phyloP scores from a whole-genome alignment of 1,140 invertebrate genomes.

The Proales similis region DNA sequence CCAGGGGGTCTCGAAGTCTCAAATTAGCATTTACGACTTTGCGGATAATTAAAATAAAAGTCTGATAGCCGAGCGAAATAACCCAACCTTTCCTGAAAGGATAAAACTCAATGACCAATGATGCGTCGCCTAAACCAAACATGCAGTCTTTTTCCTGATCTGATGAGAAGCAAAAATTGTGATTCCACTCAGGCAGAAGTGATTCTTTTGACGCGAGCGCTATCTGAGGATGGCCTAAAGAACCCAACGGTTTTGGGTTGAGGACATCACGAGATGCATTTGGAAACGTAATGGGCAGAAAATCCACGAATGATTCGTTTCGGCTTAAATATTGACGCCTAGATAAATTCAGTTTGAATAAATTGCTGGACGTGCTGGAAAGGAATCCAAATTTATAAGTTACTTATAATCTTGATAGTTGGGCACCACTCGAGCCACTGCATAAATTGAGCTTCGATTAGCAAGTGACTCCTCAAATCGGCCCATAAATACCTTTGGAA shows the following conservation, averaged over 20 bases:
- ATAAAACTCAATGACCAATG: constrained; percentile 30
- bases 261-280: neutral
- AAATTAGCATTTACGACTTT: constrained; percentile 8
- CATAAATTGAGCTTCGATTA: neutral
- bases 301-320: constrained; percentile 1
- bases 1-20: neutral
- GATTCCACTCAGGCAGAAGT: constrained; percentile 18
- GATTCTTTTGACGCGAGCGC: neutral
- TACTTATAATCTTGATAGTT: constrained; percentile 34
- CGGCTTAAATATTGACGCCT: constrained; percentile 33
- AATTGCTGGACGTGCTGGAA: neutral
- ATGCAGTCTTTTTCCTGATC: constrained; percentile 33
- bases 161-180: constrained; percentile 13
- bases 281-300: constrained; percentile 13
- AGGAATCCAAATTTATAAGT: neutral
- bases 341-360: neutral
- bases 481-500: neutral
- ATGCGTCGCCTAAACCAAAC: neutral
- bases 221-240: constrained; percentile 14
- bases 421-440: constrained; percentile 20
- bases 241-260: neutral
- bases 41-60: neutral
- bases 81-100: constrained; percentile 20
- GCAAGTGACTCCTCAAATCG: constrained; percentile 19
- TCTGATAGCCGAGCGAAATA: neutral